phyloP scores from a whole-genome alignment of 1,140 invertebrate genomes.

The Lepidurus arcticus region DNA sequence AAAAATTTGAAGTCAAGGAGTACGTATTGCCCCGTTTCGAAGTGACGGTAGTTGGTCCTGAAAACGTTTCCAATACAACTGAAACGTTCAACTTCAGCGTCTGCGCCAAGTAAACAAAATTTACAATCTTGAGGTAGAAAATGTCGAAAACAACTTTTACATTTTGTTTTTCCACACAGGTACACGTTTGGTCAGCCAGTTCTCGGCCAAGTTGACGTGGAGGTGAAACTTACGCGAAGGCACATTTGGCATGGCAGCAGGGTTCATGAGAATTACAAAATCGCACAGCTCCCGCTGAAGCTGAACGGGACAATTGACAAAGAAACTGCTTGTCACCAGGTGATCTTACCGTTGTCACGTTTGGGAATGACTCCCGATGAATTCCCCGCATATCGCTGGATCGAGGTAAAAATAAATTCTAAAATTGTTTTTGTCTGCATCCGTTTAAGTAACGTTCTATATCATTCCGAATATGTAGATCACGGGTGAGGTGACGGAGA shows the following conservation, averaged over 20 bases:
- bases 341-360: too few relatives aligned
- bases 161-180: constrained; percentile 22
- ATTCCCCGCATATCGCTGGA: too few relatives aligned
- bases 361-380: too few relatives aligned
- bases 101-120: neutral
- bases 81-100: neutral
- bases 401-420: too few relatives aligned
- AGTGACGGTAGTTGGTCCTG: constrained; percentile 56
- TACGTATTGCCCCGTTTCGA: constrained; percentile 62
- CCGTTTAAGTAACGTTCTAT: too few relatives aligned
- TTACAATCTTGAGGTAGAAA: neutral
- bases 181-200: constrained; percentile 41
- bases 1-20: constrained; percentile 53
- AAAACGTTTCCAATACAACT: constrained; percentile 50
- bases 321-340: too few relatives aligned
- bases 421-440: too few relatives aligned
- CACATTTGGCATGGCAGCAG: too few relatives aligned
- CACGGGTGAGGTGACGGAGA: constrained; percentile 50
- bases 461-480: neutral
- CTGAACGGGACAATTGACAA: neutral
- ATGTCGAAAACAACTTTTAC: neutral
- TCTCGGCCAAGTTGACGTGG: constrained; percentile 29
- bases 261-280: too few relatives aligned
- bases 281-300: too few relatives aligned
- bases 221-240: constrained; percentile 26